A percentile compares a stretch with the other conserved stretches of the same genome.
Conservation (phyloP, 2,113 vertebrate genomes). For the Willisornis vidua region DNA sequence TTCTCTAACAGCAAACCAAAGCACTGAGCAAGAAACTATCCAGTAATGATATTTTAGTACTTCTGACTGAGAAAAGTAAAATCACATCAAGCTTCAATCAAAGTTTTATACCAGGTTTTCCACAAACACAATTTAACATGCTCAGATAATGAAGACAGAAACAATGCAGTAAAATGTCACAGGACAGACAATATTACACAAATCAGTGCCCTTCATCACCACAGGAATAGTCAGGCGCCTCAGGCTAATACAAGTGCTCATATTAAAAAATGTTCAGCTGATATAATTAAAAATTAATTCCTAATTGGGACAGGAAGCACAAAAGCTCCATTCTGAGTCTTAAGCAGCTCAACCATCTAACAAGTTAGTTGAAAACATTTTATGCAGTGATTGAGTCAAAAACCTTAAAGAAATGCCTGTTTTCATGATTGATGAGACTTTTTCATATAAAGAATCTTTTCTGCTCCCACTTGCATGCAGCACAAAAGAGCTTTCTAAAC, state of each 20-base stretch:
- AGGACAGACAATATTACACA: neutral
- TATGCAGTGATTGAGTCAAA: constrained; percentile 38
- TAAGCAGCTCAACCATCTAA: constrained; percentile 59
- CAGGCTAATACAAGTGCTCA: neutral
- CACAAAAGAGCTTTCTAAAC: constrained; percentile 39
- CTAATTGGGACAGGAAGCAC: constrained; percentile 56
- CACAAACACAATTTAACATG: neutral
- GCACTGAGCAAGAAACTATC: neutral
- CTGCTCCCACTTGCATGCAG: neutral
- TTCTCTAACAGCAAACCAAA: neutral
- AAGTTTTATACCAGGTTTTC: neutral
- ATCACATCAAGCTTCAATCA: neutral
- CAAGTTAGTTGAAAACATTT: constrained; percentile 58
- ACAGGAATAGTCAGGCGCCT: neutral
- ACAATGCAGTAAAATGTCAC: neutral
- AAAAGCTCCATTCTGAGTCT: constrained; percentile 61
- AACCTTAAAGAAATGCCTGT: constrained; percentile 34
- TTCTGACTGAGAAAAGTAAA: neutral
- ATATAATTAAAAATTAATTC: constrained; percentile 68
- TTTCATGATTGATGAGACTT: constrained; percentile 34
- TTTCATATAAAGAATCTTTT: constrained; percentile 60
- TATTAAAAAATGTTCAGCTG: constrained; percentile 3
- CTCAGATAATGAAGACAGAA: neutral
- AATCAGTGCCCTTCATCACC: neutral
- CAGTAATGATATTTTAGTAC: neutral